These are phyloP conservation scores for Saturnia japonica DNA, from an alignment of 2,888 invertebrate genomes.

Conservation along the genomic window DNA sequence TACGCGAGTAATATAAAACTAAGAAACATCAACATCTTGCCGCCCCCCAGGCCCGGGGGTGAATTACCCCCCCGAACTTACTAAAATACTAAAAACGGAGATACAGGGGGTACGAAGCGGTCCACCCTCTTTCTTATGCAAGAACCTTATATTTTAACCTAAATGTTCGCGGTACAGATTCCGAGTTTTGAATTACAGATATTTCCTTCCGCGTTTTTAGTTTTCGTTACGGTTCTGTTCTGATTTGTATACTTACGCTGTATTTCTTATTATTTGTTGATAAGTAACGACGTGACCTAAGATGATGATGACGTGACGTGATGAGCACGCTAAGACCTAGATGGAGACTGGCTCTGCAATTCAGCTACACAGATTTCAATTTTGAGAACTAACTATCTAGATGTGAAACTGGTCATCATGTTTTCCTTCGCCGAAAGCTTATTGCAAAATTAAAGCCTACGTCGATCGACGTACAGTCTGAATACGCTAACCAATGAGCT, in stretches of 20 bases:
- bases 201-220: conserved; percentile 15
- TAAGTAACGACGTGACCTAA: neutral
- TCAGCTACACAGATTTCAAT: neutral
- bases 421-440: no score
- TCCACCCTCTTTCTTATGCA: conserved; percentile 79
- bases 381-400: no score
- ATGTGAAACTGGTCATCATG: no score
- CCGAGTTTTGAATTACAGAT: conserved; percentile 40
- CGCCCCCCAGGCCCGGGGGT: conserved; percentile 59
- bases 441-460: no score
- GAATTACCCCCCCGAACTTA: conserved; percentile 80
- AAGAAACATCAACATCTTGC: conserved; percentile 82
- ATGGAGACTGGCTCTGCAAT: neutral
- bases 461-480: no score
- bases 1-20: conserved; percentile 81
- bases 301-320: neutral
- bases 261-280: neutral
- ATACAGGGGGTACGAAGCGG: conserved; percentile 62
- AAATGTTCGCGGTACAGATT: conserved; percentile 62
- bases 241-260: neutral
- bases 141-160: conserved; percentile 82
- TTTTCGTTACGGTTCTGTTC: neutral
- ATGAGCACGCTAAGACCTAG: neutral
- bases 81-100: conserved; percentile 83
- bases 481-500: no score